Percentiles rank a stretch among this genome's conserved stretches.
phyloP scores from a whole-genome alignment of 2,797 vertebrate genomes.

The Leuciscus waleckii region DNA sequence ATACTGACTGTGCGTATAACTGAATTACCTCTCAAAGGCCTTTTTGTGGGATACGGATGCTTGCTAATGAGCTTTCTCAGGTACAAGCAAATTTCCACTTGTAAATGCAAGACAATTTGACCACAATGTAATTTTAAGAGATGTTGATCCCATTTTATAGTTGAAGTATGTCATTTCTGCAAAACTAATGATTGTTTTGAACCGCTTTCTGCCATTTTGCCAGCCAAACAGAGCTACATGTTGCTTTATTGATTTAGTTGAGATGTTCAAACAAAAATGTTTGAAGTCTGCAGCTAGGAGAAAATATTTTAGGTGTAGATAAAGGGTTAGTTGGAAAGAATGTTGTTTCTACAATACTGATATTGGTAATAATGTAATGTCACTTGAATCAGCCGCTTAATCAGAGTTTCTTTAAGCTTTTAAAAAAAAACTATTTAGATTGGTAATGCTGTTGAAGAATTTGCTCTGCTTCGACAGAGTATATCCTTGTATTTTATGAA shows the following conservation, averaged over 20 bases:
- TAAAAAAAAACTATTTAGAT: not conserved
- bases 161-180: not conserved
- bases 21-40: conserved; percentile 10
- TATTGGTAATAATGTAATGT: not conserved
- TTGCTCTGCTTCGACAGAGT: not conserved
- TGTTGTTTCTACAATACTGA: not conserved
- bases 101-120: not conserved
- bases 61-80: conserved; percentile 11
- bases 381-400: not conserved
- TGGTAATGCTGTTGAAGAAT: not conserved
- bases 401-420: not conserved
- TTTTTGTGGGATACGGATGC: not conserved
- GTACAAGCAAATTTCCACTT: not conserved
- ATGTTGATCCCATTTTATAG: not conserved
- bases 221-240: not conserved
- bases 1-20: not conserved
- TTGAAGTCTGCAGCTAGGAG: not conserved
- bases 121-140: not conserved
- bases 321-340: not conserved
- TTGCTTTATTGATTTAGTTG: not conserved
- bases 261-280: not conserved
- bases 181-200: not conserved
- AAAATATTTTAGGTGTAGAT: not conserved
- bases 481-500: not conserved
- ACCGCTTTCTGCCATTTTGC: not conserved